phyloP scores from a whole-genome alignment of 2,888 invertebrate species.

The Heliconius erato region DNA sequence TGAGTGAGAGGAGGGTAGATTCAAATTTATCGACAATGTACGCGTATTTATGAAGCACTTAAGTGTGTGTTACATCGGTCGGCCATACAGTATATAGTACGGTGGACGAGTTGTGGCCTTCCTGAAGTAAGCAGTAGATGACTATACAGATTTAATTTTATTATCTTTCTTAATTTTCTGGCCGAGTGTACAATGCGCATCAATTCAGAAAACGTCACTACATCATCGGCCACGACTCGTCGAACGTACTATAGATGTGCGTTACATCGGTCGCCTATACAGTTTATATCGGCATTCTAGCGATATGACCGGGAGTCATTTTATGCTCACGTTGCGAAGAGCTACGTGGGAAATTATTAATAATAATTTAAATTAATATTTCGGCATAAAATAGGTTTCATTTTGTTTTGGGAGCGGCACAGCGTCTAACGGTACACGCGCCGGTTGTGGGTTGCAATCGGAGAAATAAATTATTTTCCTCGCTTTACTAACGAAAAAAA shows the following conservation, averaged over 20 bases:
- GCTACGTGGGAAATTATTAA: neutral
- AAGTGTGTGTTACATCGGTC: conserved; percentile 44
- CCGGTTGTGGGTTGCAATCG: too few species aligned
- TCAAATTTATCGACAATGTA: conserved; percentile 45
- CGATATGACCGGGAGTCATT: conserved; percentile 20
- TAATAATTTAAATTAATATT: neutral
- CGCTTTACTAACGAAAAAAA: too few species aligned
- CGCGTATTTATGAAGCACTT: conserved; percentile 51
- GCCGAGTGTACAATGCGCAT: too few species aligned
- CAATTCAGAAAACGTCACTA: neutral
- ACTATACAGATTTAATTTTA: too few species aligned
- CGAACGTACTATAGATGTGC: conserved; percentile 39
- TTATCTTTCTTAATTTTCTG: too few species aligned
- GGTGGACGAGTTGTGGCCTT: neutral
- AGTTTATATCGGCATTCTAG: conserved; percentile 31
- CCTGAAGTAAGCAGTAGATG: neutral
- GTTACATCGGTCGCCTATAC: conserved; percentile 30
- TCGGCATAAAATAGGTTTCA: neutral
- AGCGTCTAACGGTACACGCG: too few species aligned
- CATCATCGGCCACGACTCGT: neutral
- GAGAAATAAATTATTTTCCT: too few species aligned
- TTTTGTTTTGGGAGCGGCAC: too few species aligned
- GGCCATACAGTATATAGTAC: conserved; percentile 23
- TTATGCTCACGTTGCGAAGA: neutral
- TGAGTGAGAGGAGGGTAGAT: conserved; percentile 38